A percentile compares a stretch with the other conserved stretches of the same genome.
phyloP scores from a whole-genome alignment of 2,797 vertebrate species.

The Microctenopoma stevenorrisi region DNA sequence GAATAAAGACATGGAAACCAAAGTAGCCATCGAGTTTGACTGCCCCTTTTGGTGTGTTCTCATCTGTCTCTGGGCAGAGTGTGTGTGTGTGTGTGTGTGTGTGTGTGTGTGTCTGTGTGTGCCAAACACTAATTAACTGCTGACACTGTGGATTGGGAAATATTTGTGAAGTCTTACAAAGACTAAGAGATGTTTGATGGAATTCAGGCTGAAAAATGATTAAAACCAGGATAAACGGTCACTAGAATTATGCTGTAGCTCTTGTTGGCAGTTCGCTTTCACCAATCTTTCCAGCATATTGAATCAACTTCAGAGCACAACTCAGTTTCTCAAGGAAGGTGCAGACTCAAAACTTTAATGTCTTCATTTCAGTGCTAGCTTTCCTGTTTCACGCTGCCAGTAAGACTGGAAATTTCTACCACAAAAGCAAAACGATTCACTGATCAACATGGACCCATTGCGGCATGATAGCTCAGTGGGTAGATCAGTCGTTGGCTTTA shows the following conservation, averaged over 20 bases:
- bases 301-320: conserved; percentile 52
- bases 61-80: conserved; percentile 76
- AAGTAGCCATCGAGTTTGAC: conserved; percentile 76
- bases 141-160: conserved; percentile 70
- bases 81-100: conserved; percentile 51
- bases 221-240: conserved; percentile 62
- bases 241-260: conserved; percentile 55
- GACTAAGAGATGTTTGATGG: conserved; percentile 65
- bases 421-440: conserved; percentile 28
- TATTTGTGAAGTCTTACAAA: conserved; percentile 76
- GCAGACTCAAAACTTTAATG: conserved; percentile 42
- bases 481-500: conserved; percentile 18
- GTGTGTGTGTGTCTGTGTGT: conserved; percentile 58
- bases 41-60: conserved; percentile 77
- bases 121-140: conserved; percentile 83
- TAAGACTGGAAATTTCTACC: conserved; percentile 8
- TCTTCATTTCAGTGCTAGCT: conserved; percentile 35
- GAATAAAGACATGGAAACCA: conserved; percentile 68
- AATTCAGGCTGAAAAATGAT: conserved; percentile 66
- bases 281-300: conserved; percentile 44
- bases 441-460: conserved; percentile 31
- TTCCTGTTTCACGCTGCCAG: conserved; percentile 5
- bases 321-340: conserved; percentile 35
- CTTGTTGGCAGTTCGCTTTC: conserved; percentile 46
- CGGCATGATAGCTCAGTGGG: too few relatives aligned